Percentiles rank a stretch among this genome's conserved stretches.
These are phyloP conservation scores for Sarcophaga carnaria DNA, from an alignment of 2,888 invertebrate species.

Conservation along the genomic window DNA sequence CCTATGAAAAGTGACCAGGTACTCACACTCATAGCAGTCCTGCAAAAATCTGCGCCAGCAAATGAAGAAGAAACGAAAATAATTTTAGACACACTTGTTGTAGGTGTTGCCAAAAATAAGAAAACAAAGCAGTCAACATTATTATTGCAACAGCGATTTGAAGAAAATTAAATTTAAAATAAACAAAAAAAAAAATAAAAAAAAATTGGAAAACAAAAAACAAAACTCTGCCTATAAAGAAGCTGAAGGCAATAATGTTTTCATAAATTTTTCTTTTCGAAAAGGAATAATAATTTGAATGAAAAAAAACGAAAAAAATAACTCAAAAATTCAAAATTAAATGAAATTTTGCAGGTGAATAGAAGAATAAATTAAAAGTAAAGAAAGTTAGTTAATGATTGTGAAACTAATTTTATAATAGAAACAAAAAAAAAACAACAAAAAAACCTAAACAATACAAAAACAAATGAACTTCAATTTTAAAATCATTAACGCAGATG, in stretches of 20 bases:
- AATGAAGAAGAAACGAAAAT: constrained; percentile 42
- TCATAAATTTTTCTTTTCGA: constrained; percentile 41
- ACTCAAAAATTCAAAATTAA: neutral
- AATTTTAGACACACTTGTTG: constrained; percentile 65
- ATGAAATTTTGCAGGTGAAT: constrained; percentile 36
- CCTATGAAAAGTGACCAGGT: constrained; percentile 69
- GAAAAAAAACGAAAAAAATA: constrained; percentile 24
- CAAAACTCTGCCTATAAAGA: constrained; percentile 10
- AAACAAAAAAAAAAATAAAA: constrained; percentile 1
- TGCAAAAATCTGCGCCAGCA: constrained; percentile 35
- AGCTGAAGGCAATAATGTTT: constrained; percentile 63
- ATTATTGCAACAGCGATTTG: constrained; percentile 16
- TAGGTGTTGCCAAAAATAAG: constrained; percentile 71
- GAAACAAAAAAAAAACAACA: neutral
- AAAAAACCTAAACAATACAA: neutral
- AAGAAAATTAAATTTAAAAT: constrained; percentile 64
- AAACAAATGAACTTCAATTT: constrained; percentile 11
- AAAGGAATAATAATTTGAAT: constrained; percentile 17
- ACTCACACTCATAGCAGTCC: constrained; percentile 23
- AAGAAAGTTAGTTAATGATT: constrained; percentile 52
- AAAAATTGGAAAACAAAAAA: neutral
- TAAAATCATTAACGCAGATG: constrained; percentile 20
- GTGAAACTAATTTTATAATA: constrained; percentile 18
- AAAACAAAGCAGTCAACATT: constrained; percentile 43
- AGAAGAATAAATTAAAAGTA: constrained; percentile 12